phyloP scores from a whole-genome alignment of 2,888 invertebrate species.

The Parnassius glacialis region DNA sequence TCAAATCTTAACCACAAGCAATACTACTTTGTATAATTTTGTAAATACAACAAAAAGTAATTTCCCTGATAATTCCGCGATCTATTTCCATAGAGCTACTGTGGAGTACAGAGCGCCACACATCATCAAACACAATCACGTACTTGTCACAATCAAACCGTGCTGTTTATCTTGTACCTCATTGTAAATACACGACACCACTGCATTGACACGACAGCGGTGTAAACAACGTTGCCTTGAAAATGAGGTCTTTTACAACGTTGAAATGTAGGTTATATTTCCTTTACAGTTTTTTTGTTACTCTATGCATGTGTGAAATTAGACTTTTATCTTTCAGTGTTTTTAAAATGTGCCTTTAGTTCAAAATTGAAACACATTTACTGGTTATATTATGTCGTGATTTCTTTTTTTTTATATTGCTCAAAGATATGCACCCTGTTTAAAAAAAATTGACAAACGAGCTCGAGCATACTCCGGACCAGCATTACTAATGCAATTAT shows the following conservation, averaged over 20 bases:
- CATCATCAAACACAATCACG: conserved; percentile 22
- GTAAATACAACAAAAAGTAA: not conserved
- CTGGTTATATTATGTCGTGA: no score
- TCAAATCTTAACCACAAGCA: no score
- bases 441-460: no score
- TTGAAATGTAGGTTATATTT: conserved; percentile 20
- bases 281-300: not conserved
- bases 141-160: conserved; percentile 20
- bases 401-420: no score
- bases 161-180: conserved; percentile 20
- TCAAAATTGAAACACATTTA: no score
- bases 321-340: no score
- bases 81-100: conserved; percentile 6
- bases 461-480: no score
- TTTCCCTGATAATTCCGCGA: conserved; percentile 6
- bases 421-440: no score
- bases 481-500: no score
- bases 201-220: conserved; percentile 15
- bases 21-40: no score
- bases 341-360: no score
- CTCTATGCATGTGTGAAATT: not conserved
- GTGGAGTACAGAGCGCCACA: conserved; percentile 7
- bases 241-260: conserved; percentile 18
- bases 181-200: conserved; percentile 20
- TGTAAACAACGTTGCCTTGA: conserved; percentile 15